Evolutionary conservation across 2,797 vertebrate species (phyloP), one percentile per base, ranked within the genome.

Genomic region (Rhabdomys pumilio): DNA sequence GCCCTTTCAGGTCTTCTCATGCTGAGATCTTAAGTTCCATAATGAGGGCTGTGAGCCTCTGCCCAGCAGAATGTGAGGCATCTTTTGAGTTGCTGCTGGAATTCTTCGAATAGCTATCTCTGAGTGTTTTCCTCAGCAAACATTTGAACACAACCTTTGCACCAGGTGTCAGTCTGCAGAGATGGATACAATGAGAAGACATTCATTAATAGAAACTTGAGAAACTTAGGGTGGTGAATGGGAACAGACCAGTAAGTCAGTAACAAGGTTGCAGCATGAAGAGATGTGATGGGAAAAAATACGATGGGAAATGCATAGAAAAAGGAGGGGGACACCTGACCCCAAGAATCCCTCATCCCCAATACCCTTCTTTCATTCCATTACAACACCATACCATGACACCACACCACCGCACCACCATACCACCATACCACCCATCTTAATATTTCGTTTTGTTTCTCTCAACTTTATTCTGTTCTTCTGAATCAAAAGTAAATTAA

Each of bases 21-120:
- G 11, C 4, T 47, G 63, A 59, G 12, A 3, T 1, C 17, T 0
- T 3, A 57, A 0, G 6, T 55, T 3, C 1, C 38, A 13, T 6
- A 3, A 38, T 50, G 12, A 31, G 75, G 24, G 22, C 26, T 19
- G 2, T 2, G 50, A 67, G 10, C 59, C 29, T 31, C 17, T 22
- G 14, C 34, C 0, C n/a, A 13, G 26, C 67, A 47, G 29, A 67
- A 77, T 85, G 90, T 53, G 75, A 93, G 67, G 59, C 31, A 69
- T 12, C 59, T 34, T 57, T 50, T 38, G 79, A 22, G 5, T 22
- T 69, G 41, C 4, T 31, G 10, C 59, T 88, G 65, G 77, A 87
- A 53, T 73, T 61, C 72, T 34, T 26, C 12, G 19, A 67, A 4
- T 38, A 41, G 24, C n/a, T 41, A 53, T 90, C 55, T 84, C 22